phyloP scores from a whole-genome alignment of 2,113 vertebrate genomes.

The Psammodynastes pulverulentus region DNA sequence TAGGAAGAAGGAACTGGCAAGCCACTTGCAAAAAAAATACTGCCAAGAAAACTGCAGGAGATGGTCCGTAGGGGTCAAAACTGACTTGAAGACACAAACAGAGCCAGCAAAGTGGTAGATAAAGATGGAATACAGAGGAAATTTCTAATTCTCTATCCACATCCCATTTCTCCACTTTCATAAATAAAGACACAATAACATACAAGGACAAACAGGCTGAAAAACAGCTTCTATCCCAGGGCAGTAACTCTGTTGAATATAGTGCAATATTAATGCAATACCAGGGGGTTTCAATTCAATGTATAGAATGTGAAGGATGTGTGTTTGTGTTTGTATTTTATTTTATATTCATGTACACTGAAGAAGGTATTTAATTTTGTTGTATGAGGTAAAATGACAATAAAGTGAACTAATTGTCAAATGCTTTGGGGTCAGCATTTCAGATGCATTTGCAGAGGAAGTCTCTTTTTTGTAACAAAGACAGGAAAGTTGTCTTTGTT shows the following conservation, averaged over 20 bases:
- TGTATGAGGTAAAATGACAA: too few relatives aligned
- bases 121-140: neutral
- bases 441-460: neutral
- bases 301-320: too few relatives aligned
- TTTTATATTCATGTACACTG: too few relatives aligned
- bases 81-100: neutral
- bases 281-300: too few relatives aligned
- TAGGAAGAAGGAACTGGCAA: neutral
- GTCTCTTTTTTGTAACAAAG: neutral
- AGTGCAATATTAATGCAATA: too few relatives aligned
- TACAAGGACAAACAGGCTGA: too few relatives aligned
- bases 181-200: neutral
- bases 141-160: neutral
- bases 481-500: neutral
- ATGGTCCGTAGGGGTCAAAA: neutral
- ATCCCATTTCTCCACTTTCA: neutral
- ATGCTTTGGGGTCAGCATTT: neutral
- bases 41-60: neutral
- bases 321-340: too few relatives aligned
- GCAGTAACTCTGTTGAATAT: too few relatives aligned
- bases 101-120: neutral
- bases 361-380: too few relatives aligned
- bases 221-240: too few relatives aligned
- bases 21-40: neutral
- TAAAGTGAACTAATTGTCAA: too few relatives aligned